These are phyloP conservation scores for Neoarius graeffei DNA, from an alignment of 2,113 vertebrate species.

Conservation along the genomic window DNA sequence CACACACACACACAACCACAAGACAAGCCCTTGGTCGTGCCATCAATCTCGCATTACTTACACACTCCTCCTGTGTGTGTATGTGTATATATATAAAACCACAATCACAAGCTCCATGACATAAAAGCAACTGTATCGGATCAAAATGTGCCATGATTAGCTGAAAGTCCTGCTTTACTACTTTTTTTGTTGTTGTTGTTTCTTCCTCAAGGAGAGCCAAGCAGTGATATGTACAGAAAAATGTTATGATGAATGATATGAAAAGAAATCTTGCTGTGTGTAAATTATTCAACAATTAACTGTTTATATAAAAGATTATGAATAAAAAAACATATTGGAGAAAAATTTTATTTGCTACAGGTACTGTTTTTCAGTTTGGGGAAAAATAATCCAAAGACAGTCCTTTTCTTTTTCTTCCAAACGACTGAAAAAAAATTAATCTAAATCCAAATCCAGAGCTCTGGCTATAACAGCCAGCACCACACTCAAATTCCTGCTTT, in stretches of 20 bases:
- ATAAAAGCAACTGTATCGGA: conserved; percentile 57
- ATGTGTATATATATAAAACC: conserved; percentile 59
- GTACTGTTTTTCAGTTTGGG: not conserved
- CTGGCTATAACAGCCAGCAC: not conserved
- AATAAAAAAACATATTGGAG: conserved; percentile 89
- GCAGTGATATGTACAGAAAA: conserved; percentile 86
- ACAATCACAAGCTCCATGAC: conserved; percentile 42
- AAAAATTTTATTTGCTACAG: not conserved
- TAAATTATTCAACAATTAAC: conserved; percentile 94
- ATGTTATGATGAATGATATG: conserved; percentile 78
- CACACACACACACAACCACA: not conserved
- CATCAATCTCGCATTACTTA: conserved; percentile 17
- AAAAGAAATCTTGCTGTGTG: conserved; percentile 86
- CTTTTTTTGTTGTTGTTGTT: conserved; percentile 83
- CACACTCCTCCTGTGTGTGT: conserved; percentile 51
- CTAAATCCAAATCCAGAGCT: not conserved
- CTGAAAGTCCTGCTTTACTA: conserved; percentile 69
- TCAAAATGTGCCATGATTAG: conserved; percentile 78
- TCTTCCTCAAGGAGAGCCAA: conserved; percentile 87
- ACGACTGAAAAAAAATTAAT: not conserved
- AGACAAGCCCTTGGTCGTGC: conserved; percentile 19
- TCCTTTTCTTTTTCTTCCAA: not conserved
- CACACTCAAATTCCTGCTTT: not conserved
- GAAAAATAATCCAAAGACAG: not conserved
- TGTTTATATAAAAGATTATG: conserved; percentile 97